Percentiles rank a stretch among this genome's conserved stretches.
Conservation (phyloP, 2,797 vertebrate species). For the Tarsius wallacei region DNA sequence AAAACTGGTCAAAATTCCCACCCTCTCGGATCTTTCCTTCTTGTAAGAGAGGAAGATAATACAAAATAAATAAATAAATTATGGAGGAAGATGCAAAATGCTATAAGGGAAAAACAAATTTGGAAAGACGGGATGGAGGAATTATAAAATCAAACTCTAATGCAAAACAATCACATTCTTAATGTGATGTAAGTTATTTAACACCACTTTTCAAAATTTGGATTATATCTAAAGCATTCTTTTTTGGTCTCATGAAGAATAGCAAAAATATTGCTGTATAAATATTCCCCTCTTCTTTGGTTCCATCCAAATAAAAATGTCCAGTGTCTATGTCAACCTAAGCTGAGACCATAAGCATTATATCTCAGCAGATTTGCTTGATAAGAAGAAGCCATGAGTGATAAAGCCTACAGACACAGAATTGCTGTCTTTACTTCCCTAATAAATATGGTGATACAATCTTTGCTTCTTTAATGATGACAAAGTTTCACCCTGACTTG, state of each 20-base stretch:
- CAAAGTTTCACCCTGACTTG: background rate
- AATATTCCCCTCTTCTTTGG: constrained; percentile 7
- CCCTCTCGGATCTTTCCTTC: background rate
- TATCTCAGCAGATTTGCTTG: constrained; percentile 53
- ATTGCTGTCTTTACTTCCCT: background rate
- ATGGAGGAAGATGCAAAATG: background rate
- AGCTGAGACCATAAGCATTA: background rate
- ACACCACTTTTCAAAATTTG: constrained; percentile 44
- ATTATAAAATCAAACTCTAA: background rate
- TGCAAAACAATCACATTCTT: background rate
- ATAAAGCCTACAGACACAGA: background rate
- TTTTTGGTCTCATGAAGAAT: constrained; percentile 36
- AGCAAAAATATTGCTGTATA: background rate
- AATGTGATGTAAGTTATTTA: background rate
- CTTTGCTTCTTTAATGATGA: constrained; percentile 40
- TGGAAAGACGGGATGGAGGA: background rate
- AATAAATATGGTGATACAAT: constrained; percentile 21
- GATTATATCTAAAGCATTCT: background rate
- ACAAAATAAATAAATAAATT: background rate
- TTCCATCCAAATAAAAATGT: background rate
- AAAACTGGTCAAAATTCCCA: background rate
- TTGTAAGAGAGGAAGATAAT: background rate
- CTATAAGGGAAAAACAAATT: background rate
- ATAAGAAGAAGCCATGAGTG: background rate
- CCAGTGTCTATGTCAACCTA: constrained; percentile 49